Evolutionary conservation across 2,797 vertebrate species (phyloP).

Genomic region (Melanotaenia pygmaea): DNA sequence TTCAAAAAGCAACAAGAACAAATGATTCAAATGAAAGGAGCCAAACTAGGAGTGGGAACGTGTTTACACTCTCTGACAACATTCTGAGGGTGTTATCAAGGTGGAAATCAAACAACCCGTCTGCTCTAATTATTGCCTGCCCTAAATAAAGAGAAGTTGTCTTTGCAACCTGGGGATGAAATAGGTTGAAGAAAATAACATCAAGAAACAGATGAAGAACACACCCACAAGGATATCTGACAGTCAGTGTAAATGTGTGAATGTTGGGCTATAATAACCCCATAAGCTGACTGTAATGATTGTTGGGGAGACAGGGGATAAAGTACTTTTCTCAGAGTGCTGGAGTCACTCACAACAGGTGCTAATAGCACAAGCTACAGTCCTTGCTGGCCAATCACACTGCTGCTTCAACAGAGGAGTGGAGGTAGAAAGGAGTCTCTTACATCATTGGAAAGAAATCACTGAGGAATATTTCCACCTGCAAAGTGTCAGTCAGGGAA

Average conservation of each 20-base stretch:
- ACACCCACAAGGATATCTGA: conserved; percentile 74
- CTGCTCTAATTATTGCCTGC: conserved; percentile 81
- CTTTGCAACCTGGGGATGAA: conserved; percentile 72
- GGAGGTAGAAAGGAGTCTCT: conserved; percentile 53
- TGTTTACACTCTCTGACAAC: conserved; percentile 81
- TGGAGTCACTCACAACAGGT: conserved; percentile 76
- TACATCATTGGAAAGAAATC: conserved; percentile 53
- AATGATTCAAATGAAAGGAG: conserved; percentile 79
- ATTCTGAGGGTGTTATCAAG: conserved; percentile 81
- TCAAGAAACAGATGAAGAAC: conserved; percentile 70
- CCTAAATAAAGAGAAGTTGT: conserved; percentile 79
- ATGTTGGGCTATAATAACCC: conserved; percentile 79
- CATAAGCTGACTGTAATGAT: conserved; percentile 81
- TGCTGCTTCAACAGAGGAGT: conserved; percentile 23
- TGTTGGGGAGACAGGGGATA: conserved; percentile 80
- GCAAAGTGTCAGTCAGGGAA: conserved; percentile 52
- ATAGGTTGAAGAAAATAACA: conserved; percentile 75
- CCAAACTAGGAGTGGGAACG: conserved; percentile 70
- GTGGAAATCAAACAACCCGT: conserved; percentile 79
- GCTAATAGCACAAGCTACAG: conserved; percentile 57
- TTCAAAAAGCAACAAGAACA: conserved; percentile 78
- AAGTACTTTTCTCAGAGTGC: conserved; percentile 75
- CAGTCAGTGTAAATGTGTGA: conserved; percentile 78
- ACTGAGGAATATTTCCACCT: conserved; percentile 57
- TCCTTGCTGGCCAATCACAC: conserved; percentile 58